These are phyloP conservation scores for Phlogophora meticulosa DNA, from an alignment of 2,888 invertebrate genomes.

Conservation along the genomic window DNA sequence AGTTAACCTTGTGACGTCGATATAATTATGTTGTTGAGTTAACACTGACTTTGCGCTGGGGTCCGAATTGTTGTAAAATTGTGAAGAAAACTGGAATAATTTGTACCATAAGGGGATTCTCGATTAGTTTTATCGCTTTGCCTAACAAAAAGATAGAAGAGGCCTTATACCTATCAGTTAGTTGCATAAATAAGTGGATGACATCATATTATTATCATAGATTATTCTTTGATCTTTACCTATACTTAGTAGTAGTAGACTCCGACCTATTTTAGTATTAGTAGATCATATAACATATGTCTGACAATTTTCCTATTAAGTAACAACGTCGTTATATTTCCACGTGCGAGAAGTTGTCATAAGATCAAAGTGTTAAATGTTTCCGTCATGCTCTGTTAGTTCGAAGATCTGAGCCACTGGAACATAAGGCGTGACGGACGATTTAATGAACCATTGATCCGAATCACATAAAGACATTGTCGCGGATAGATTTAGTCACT, in stretches of 20 bases:
- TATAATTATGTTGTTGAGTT: constrained; percentile 36
- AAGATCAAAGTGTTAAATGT: constrained; percentile 56
- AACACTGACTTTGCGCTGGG: constrained; percentile 31
- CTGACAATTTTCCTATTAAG: constrained; percentile 32
- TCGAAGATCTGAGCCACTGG: constrained; percentile 47
- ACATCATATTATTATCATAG: constrained; percentile 26
- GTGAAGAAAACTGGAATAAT: neutral
- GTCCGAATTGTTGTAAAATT: constrained; percentile 5
- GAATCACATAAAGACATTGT: constrained; percentile 22
- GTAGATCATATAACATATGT: neutral
- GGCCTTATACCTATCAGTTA: constrained; percentile 4
- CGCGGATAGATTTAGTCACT: constrained; percentile 23
- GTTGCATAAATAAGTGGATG: constrained; percentile 18
- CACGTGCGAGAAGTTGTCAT: constrained; percentile 40
- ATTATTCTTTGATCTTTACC: constrained; percentile 7
- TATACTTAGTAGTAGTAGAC: neutral
- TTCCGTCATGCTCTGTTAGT: constrained; percentile 42
- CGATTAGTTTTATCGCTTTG: neutral
- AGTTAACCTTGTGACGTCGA: constrained; percentile 64
- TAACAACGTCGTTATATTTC: constrained; percentile 19
- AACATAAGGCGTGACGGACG: constrained; percentile 37
- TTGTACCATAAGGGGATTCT: neutral
- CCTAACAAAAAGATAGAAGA: neutral
- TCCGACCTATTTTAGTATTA: neutral
- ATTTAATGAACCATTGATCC: constrained; percentile 52